phyloP scores from a whole-genome alignment of 1,140 invertebrate species.

The Drosophila triauraria region DNA sequence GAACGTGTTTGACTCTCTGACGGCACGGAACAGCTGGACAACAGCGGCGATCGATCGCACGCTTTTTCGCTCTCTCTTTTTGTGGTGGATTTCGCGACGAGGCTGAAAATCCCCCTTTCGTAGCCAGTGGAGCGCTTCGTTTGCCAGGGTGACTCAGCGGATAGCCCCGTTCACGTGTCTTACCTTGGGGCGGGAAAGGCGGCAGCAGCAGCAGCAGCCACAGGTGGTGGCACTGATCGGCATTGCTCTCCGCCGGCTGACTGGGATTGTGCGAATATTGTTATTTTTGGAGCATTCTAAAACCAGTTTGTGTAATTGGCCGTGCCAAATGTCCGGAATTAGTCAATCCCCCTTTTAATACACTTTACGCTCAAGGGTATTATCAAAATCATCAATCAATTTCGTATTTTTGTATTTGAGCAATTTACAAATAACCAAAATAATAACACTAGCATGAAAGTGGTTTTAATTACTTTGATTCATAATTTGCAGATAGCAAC shows the following conservation, averaged over 20 bases:
- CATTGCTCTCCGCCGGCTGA: slow-evolving; percentile 2
- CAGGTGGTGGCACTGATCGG: slow-evolving; percentile 36
- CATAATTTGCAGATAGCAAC: too few relatives aligned
- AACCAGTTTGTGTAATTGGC: slow-evolving; percentile 51
- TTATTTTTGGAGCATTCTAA: slow-evolving; percentile 59
- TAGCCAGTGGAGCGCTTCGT: slow-evolving; percentile 60
- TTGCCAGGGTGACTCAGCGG: slow-evolving; percentile 58
- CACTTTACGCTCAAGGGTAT: slow-evolving; percentile 3
- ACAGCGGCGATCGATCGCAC: slow-evolving; percentile 19
- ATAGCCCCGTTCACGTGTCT: slow-evolving; percentile 71
- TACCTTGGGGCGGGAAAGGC: slow-evolving; percentile 76
- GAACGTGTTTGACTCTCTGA: slow-evolving; percentile 51
- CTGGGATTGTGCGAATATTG: slow-evolving; percentile 51
- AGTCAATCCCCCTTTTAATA: slow-evolving; percentile 14
- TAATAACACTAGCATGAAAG: not conserved
- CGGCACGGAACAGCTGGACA: slow-evolving; percentile 32
- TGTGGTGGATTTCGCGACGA: slow-evolving; percentile 30
- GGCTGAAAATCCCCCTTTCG: slow-evolving; percentile 58
- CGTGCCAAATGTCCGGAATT: slow-evolving; percentile 22
- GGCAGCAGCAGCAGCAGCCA: slow-evolving; percentile 45
- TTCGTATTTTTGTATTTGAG: not conserved
- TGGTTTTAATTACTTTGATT: too few relatives aligned
- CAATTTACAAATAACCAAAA: too few relatives aligned
- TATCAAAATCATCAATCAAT: not conserved
- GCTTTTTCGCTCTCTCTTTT: slow-evolving; percentile 20